Conservation (phyloP, 2,113 vertebrate genomes). For the Cyanoderma ruficeps region DNA sequence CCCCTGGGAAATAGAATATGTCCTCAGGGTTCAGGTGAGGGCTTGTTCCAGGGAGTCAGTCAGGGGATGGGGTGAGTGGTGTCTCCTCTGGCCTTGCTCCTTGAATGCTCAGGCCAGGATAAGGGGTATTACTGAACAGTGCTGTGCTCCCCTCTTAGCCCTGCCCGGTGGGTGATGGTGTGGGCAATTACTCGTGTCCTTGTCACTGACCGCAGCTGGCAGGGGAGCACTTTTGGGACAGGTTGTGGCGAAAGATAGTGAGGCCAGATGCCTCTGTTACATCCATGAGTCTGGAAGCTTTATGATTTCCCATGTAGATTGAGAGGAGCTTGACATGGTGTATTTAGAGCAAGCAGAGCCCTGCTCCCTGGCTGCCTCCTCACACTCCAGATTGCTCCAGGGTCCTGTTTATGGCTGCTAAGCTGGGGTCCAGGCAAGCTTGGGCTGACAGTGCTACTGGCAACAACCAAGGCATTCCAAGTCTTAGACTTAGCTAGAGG, state of each 20-base stretch:
- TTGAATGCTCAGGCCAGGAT: not conserved
- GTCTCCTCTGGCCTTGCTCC: not conserved
- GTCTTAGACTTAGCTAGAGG: not conserved
- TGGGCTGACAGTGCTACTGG: not conserved
- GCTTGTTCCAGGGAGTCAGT: not conserved
- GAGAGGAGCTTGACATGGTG: accelerated
- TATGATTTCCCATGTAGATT: not conserved
- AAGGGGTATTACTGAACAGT: not conserved
- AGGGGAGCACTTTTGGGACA: not conserved
- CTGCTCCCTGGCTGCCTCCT: not conserved
- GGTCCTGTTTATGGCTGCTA: not conserved
- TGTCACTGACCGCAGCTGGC: not conserved
- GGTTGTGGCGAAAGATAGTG: not conserved
- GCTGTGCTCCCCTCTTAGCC: not conserved
- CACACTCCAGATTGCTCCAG: not conserved
- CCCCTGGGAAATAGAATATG: not conserved
- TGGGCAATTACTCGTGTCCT: not conserved
- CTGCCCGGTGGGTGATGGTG: not conserved
- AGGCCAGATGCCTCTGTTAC: not conserved
- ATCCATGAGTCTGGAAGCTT: not conserved
- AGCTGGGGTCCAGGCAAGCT: not conserved
- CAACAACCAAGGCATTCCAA: not conserved
- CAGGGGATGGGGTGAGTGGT: accelerated
- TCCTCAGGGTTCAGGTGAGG: not conserved
- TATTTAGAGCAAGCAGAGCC: not conserved